Conservation (phyloP, 1,140 invertebrate species). For the Lasioglossum albipes region DNA sequence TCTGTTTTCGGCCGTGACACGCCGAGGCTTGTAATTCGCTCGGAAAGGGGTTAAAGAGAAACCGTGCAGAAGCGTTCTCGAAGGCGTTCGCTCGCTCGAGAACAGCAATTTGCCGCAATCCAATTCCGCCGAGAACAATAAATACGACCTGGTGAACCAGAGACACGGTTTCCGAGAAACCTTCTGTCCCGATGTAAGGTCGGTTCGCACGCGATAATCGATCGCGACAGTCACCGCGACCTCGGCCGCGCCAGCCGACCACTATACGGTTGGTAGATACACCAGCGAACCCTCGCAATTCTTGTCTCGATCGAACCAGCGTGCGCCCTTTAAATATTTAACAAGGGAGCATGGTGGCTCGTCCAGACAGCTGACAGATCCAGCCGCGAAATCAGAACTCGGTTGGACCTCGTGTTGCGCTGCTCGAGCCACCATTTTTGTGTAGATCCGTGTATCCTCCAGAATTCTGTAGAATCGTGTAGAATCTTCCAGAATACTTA, state of each 20-base stretch:
- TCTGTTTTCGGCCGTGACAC: no score
- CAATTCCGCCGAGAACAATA: slow-evolving; percentile 46
- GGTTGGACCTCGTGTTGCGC: neutral
- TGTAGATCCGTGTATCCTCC: no score
- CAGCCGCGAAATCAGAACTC: neutral
- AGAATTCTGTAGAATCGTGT: no score
- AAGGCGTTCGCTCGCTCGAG: neutral
- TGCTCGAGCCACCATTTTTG: no score
- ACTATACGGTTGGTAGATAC: neutral
- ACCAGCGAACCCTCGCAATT: neutral
- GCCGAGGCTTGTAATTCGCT: no score
- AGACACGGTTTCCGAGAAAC: slow-evolving; percentile 50
- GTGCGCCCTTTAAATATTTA: neutral
- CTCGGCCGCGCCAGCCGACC: neutral
- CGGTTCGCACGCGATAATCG: slow-evolving; percentile 60
- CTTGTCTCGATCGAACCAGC: neutral
- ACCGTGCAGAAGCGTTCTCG: neutral
- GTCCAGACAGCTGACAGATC: neutral
- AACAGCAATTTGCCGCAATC: slow-evolving; percentile 28
- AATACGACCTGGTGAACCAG: slow-evolving; percentile 55
- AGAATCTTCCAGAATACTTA: no score
- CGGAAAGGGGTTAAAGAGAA: slow-evolving; percentile 5
- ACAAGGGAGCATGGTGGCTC: neutral
- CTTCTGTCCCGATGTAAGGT: slow-evolving; percentile 52
- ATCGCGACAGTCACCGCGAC: slow-evolving; percentile 42